Percentiles rank a stretch among this genome's conserved stretches.
Evolutionary conservation across 1,140 invertebrate species (phyloP).

Genomic region (Papilio dardanus): DNA sequence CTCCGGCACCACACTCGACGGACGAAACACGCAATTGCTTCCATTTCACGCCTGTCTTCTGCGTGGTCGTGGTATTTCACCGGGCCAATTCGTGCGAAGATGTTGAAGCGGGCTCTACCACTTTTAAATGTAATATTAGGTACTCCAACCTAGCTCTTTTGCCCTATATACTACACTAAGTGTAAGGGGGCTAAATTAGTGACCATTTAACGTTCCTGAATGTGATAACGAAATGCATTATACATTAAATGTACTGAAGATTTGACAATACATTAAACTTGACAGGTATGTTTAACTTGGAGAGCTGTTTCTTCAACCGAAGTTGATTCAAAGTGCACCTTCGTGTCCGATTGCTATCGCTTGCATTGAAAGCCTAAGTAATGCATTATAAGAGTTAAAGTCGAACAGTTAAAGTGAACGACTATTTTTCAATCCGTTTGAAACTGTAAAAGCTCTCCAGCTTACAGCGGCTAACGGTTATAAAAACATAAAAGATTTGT

Average conservation of each 20-base stretch:
- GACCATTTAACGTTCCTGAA: no score
- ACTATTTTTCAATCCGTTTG: slow-evolving; percentile 10
- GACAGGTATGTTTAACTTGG: not conserved
- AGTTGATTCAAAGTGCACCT: slow-evolving; percentile 10
- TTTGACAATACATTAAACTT: not conserved
- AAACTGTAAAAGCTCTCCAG: slow-evolving; percentile 11
- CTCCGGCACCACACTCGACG: no score
- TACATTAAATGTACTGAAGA: not conserved
- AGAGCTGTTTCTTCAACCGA: not conserved
- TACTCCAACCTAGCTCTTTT: no score
- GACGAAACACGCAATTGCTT: no score
- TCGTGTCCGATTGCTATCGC: slow-evolving; percentile 3
- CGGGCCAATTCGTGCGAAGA: no score
- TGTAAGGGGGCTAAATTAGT: no score
- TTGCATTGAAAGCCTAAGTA: not conserved
- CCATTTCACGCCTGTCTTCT: no score
- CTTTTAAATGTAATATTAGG: no score
- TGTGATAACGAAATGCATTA: no score
- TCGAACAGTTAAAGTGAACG: not conserved
- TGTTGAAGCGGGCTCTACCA: no score
- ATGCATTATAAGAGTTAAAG: not conserved
- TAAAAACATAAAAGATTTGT: not conserved
- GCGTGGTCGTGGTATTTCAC: no score
- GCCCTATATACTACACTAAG: no score
- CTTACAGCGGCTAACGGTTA: not conserved